Evolutionary conservation across 2,797 vertebrate species (phyloP).

Genomic region (Sciurus carolinensis): DNA sequence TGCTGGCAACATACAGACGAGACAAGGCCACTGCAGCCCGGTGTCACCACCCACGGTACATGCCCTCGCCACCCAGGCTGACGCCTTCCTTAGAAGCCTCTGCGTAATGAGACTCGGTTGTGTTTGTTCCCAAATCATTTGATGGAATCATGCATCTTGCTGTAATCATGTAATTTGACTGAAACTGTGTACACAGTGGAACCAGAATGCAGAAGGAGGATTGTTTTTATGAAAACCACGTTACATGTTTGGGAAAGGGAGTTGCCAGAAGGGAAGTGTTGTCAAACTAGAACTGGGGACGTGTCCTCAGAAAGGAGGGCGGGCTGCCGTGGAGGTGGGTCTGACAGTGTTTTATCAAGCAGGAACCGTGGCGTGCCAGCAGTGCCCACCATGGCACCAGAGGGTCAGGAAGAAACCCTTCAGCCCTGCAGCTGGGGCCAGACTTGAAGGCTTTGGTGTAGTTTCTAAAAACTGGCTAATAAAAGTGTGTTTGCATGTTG

Average conservation of each 20-base stretch:
- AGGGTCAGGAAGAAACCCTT: not conserved
- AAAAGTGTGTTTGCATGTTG: not conserved
- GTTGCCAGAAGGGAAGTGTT: not conserved
- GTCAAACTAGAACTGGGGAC: fast-evolving
- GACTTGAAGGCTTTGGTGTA: not conserved
- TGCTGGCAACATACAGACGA: fast-evolving
- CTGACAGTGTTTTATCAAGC: not conserved
- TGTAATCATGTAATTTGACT: not conserved
- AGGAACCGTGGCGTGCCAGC: fast-evolving
- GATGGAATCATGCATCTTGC: not conserved
- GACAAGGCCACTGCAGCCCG: fast-evolving
- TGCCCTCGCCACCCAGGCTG: fast-evolving
- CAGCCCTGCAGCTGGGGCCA: fast-evolving
- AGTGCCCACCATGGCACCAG: fast-evolving
- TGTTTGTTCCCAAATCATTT: not conserved
- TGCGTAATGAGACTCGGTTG: not conserved
- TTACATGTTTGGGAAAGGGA: not conserved
- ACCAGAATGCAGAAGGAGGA: not conserved
- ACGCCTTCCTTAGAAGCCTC: not conserved
- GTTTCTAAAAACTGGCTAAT: not conserved
- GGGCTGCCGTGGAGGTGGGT: fast-evolving
- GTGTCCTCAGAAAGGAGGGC: fast-evolving
- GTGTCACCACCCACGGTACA: not conserved
- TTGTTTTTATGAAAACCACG: not conserved
- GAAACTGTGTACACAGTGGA: not conserved